Conservation (phyloP, 2,888 invertebrate genomes). For the Synanthedon tipuliformis region DNA sequence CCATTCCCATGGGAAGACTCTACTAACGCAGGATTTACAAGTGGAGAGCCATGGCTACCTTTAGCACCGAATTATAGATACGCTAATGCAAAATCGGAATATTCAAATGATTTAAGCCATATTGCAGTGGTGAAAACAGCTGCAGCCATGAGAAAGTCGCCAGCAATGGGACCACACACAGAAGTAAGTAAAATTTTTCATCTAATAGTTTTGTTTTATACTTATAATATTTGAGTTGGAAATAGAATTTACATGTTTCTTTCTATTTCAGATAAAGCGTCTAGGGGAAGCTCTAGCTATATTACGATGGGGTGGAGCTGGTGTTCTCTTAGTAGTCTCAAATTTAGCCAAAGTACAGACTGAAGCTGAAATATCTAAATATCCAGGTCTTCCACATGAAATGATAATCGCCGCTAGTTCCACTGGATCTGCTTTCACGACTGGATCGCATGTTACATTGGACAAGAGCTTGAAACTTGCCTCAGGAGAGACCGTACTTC, state of each 20-base stretch:
- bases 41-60: constrained; percentile 76
- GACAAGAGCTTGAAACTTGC: constrained; percentile 37
- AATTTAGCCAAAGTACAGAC: constrained; percentile 58
- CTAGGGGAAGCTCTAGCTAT: constrained; percentile 55
- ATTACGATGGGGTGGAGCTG: constrained; percentile 48
- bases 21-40: constrained; percentile 56
- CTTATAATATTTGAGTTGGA: no score
- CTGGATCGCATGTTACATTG: constrained; percentile 31
- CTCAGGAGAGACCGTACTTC: constrained; percentile 43
- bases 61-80: constrained; percentile 72
- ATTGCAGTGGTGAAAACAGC: constrained; percentile 39
- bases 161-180: constrained; percentile 50
- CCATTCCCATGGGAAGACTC: constrained; percentile 61
- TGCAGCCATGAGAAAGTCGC: constrained; percentile 51
- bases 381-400: constrained; percentile 45
- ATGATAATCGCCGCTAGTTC: constrained; percentile 50
- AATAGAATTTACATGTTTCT: background rate
- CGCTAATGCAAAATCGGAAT: constrained; percentile 72
- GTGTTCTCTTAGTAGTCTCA: constrained; percentile 41
- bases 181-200: constrained; percentile 29
- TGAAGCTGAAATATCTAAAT: constrained; percentile 54
- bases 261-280: constrained; percentile 61
- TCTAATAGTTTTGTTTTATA: background rate
- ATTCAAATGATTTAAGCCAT: constrained; percentile 62
- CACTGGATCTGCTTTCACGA: constrained; percentile 36